Conservation (phyloP, 2,113 vertebrate species). For the Rhea americana region DNA sequence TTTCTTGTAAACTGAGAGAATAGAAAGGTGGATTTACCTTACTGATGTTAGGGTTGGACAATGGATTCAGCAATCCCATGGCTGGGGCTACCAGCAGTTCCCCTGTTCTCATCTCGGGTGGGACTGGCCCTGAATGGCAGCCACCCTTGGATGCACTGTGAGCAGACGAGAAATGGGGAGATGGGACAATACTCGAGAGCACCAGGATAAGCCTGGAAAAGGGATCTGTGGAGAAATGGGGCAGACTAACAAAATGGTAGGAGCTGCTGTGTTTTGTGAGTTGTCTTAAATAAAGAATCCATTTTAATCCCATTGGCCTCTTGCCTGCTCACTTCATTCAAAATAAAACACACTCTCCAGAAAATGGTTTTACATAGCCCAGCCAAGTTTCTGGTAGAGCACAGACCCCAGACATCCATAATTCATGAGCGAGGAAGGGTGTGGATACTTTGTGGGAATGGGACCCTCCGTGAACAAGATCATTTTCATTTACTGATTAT, state of each 20-base stretch:
- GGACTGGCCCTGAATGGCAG: background rate
- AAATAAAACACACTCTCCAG: slow-evolving; percentile 55
- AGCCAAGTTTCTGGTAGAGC: slow-evolving; percentile 65
- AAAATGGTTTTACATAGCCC: slow-evolving; percentile 46
- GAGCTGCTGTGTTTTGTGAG: slow-evolving; percentile 38
- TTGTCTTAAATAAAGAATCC: slow-evolving; percentile 64
- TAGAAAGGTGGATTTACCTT: slow-evolving; percentile 50
- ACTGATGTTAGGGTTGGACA: slow-evolving; percentile 1
- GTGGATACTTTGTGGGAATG: slow-evolving; percentile 61
- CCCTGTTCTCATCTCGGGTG: background rate
- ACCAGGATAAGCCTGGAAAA: background rate
- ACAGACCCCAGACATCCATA: slow-evolving; percentile 59
- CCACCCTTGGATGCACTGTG: background rate
- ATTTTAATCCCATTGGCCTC: slow-evolving; percentile 60
- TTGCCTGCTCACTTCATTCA: slow-evolving; percentile 59
- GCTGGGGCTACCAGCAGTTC: slow-evolving; percentile 14
- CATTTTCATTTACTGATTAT: slow-evolving; percentile 65
- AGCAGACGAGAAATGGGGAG: background rate
- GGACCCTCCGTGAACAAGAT: slow-evolving; percentile 43
- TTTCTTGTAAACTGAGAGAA: slow-evolving; percentile 3
- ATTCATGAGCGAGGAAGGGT: slow-evolving; percentile 62
- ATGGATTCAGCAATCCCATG: background rate
- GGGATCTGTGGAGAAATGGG: background rate
- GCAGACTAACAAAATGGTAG: slow-evolving; percentile 20
- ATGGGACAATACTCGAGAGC: background rate